A percentile compares a stretch with the other conserved stretches of the same genome.
phyloP scores from a whole-genome alignment of 2,797 vertebrate species.

The Sebastes steindachneri region DNA sequence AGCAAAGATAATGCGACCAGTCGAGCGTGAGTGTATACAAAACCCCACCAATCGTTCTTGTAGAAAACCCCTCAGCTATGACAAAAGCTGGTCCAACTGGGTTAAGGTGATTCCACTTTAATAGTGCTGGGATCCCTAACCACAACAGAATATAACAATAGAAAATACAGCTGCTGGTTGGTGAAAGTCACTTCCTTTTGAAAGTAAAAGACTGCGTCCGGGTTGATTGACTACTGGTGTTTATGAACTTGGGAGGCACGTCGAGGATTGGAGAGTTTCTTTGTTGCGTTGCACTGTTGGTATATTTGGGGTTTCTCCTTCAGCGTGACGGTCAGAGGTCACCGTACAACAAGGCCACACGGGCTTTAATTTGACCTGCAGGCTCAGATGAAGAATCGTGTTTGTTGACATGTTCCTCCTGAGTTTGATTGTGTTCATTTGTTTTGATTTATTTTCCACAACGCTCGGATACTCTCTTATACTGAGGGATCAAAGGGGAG shows the following conservation, averaged over 20 bases:
- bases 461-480: constrained; percentile 51
- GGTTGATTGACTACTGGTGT: constrained; percentile 46
- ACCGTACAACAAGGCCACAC: constrained; percentile 40
- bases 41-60: constrained; percentile 68
- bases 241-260: constrained; percentile 47
- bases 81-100: constrained; percentile 69
- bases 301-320: constrained; percentile 73
- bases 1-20: constrained; percentile 77
- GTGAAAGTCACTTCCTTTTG: constrained; percentile 64
- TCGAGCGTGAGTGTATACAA: constrained; percentile 76
- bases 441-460: constrained; percentile 54
- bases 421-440: constrained; percentile 68
- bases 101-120: constrained; percentile 76
- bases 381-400: constrained; percentile 43
- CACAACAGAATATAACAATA: constrained; percentile 53
- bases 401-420: constrained; percentile 66
- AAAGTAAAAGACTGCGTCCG: constrained; percentile 10
- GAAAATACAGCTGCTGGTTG: constrained; percentile 59
- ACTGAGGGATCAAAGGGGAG: constrained; percentile 34
- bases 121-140: constrained; percentile 54
- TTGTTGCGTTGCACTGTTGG: constrained; percentile 53
- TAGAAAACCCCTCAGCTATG: constrained; percentile 74
- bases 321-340: constrained; percentile 68
- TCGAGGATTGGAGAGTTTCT: constrained; percentile 33
- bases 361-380: constrained; percentile 51